phyloP scores from a whole-genome alignment of 2,113 vertebrate species.

The Macrotus californicus region DNA sequence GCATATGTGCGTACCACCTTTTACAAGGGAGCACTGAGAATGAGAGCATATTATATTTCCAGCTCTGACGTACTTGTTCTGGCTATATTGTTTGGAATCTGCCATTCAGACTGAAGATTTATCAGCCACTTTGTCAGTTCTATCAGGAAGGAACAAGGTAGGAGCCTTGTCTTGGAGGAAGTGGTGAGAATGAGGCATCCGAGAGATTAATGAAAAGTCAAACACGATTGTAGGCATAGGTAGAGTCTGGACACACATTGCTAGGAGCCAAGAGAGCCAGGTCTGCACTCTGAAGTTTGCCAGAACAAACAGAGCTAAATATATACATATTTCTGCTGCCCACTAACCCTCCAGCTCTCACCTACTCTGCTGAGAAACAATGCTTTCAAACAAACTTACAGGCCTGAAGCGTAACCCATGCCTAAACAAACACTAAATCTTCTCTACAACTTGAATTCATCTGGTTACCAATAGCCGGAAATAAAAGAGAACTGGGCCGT shows the following conservation, averaged over 20 bases:
- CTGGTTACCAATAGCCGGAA: constrained; percentile 32
- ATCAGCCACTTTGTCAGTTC: background rate
- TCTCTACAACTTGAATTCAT: constrained; percentile 3
- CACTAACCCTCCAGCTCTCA: background rate
- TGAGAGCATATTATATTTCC: constrained; percentile 51
- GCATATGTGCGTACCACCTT: background rate
- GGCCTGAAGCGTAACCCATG: background rate
- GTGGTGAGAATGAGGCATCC: background rate
- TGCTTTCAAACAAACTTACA: constrained; percentile 35
- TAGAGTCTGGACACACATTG: background rate
- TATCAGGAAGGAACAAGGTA: background rate
- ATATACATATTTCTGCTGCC: constrained; percentile 42
- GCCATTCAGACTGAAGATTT: constrained; percentile 47
- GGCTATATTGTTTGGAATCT: constrained; percentile 52
- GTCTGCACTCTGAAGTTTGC: constrained; percentile 21
- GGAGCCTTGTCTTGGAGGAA: background rate
- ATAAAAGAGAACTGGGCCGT: constrained; percentile 36
- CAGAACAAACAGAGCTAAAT: constrained; percentile 58
- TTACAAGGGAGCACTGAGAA: background rate
- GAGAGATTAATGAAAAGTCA: background rate
- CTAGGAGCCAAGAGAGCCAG: background rate
- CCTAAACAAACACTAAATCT: constrained; percentile 8
- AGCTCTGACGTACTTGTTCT: constrained; percentile 50
- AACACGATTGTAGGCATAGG: background rate
- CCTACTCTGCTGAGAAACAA: constrained; percentile 32